Evolutionary conservation across 2,888 invertebrate genomes (phyloP).

Genomic region (Erpobdella octoculata): DNA sequence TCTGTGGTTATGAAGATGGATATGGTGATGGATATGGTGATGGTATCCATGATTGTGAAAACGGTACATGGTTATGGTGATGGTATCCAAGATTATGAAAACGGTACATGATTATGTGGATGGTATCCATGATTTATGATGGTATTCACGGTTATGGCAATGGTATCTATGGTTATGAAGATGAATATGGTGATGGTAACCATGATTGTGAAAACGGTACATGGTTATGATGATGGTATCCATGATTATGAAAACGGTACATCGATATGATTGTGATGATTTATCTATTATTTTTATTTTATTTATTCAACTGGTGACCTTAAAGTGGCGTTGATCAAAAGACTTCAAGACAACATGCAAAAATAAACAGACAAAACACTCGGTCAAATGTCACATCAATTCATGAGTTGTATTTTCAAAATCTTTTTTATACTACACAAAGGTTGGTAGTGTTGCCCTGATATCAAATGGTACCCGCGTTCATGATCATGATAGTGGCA

Average conservation of each 20-base stretch:
- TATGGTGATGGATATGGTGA: slow-evolving; percentile 34
- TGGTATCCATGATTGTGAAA: slow-evolving; percentile 31
- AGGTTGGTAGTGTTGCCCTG: too few species aligned
- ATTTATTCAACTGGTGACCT: too few species aligned
- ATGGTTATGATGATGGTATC: slow-evolving; percentile 36
- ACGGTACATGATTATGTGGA: slow-evolving; percentile 28
- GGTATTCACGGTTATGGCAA: slow-evolving; percentile 28
- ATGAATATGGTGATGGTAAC: slow-evolving; percentile 34
- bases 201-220: slow-evolving; percentile 35
- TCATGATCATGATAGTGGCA: too few species aligned
- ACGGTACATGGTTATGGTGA: slow-evolving; percentile 39
- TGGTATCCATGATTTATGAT: slow-evolving; percentile 28
- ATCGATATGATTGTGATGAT: too few species aligned
- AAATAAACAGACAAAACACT: too few species aligned
- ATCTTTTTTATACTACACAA: too few species aligned
- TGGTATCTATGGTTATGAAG: slow-evolving; percentile 32
- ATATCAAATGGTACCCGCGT: too few species aligned
- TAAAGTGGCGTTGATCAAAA: too few species aligned
- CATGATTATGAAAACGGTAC: slow-evolving; percentile 29
- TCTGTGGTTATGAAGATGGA: slow-evolving; percentile 33
- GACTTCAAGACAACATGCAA: too few species aligned
- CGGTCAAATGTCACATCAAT: too few species aligned
- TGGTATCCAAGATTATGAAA: slow-evolving; percentile 29
- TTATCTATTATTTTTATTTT: too few species aligned
- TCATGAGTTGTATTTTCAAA: too few species aligned